Conservation (phyloP, 2,113 vertebrate genomes). For the Bungarus multicinctus region DNA sequence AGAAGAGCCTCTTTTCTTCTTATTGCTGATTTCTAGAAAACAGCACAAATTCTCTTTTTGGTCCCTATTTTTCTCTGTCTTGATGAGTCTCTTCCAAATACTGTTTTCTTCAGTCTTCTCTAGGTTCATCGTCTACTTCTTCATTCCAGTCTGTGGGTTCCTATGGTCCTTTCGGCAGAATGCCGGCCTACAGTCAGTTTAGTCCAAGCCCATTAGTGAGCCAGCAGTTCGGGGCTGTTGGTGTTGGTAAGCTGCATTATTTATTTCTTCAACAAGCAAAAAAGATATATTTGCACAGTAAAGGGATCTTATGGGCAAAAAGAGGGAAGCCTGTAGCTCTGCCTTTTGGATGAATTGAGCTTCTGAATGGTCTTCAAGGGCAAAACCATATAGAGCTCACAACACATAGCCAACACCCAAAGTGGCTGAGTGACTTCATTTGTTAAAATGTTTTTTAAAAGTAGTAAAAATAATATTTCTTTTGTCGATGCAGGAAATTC, state of each 20-base stretch:
- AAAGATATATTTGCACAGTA: neutral
- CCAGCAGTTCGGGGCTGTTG: constrained; percentile 84
- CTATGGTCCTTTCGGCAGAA: constrained; percentile 86
- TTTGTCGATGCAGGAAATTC: constrained; percentile 77
- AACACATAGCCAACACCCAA: neutral
- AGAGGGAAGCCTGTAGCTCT: neutral
- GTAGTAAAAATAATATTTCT: neutral
- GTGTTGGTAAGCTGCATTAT: constrained; percentile 73
- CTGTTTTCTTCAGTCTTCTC: constrained; percentile 81
- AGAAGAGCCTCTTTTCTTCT: neutral
- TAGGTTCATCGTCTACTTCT: constrained; percentile 78
- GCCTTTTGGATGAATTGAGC: neutral
- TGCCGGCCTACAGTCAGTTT: constrained; percentile 90
- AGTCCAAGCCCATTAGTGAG: constrained; percentile 77
- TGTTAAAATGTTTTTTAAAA: neutral
- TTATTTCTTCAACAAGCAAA: neutral
- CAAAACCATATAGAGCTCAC: neutral
- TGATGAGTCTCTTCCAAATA: neutral
- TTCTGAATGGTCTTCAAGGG: neutral
- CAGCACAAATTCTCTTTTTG: neutral
- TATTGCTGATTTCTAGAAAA: neutral
- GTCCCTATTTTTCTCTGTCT: neutral
- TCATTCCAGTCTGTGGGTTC: constrained; percentile 87
- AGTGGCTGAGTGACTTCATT: neutral
- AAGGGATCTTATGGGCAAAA: neutral